phyloP scores from a whole-genome alignment of 1,140 invertebrate genomes.

The Panulirus ornatus region DNA sequence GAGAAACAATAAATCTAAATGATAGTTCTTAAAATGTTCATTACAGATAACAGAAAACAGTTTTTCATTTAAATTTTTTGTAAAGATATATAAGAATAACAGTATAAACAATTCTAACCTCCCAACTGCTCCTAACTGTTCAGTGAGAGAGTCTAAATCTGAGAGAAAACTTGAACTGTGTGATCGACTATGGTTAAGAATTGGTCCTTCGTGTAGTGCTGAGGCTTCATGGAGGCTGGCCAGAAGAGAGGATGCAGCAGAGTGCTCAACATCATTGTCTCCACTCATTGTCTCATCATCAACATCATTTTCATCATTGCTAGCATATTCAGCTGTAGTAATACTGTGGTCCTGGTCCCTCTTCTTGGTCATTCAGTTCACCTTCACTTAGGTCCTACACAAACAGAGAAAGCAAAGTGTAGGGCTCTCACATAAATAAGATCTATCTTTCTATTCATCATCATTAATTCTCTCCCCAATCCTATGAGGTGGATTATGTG shows the following conservation, averaged over 20 bases:
- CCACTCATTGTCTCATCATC: slow-evolving; percentile 92
- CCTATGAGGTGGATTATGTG: no score
- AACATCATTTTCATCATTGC: slow-evolving; percentile 89
- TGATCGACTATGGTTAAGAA: slow-evolving; percentile 58
- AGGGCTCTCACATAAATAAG: neutral
- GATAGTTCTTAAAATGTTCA: no score
- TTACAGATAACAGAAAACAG: no score
- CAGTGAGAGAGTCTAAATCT: slow-evolving; percentile 59
- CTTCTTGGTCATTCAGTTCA: slow-evolving; percentile 78
- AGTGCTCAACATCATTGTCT: slow-evolving; percentile 86
- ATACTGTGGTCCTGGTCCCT: slow-evolving; percentile 76
- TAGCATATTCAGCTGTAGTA: slow-evolving; percentile 76
- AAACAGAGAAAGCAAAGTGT: slow-evolving; percentile 48
- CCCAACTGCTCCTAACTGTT: slow-evolving; percentile 56
- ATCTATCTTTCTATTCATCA: neutral
- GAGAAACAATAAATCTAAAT: neutral
- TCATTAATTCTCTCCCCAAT: neutral
- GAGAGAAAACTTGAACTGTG: slow-evolving; percentile 56
- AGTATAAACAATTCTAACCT: slow-evolving; percentile 27
- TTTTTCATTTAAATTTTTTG: neutral
- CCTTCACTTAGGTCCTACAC: slow-evolving; percentile 85
- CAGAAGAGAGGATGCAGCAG: slow-evolving; percentile 79
- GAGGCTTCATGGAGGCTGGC: slow-evolving; percentile 65
- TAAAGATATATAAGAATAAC: neutral
- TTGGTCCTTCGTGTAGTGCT: slow-evolving; percentile 54